A percentile compares a stretch with the other conserved stretches of the same genome.
phyloP scores from a whole-genome alignment of 2,113 vertebrate genomes.

The Phalacrocorax aristotelis region DNA sequence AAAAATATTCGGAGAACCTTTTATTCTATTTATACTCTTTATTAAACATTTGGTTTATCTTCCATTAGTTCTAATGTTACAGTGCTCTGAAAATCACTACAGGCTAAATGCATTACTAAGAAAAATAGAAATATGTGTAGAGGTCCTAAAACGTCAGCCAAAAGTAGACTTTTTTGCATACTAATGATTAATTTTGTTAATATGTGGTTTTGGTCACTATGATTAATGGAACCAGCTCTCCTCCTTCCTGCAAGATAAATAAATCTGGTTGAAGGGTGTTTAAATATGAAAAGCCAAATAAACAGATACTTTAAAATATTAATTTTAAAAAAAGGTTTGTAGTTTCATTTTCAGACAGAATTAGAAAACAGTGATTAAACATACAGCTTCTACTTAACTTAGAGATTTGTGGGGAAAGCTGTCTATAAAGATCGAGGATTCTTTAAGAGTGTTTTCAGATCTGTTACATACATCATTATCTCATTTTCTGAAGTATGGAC shows the following conservation, averaged over 20 bases:
- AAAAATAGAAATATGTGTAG: not conserved
- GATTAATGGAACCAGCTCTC: conserved; percentile 28
- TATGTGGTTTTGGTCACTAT: not conserved
- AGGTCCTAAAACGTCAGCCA: conserved; percentile 25
- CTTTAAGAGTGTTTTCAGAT: not conserved
- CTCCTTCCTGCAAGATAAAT: conserved; percentile 48
- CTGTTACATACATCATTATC: not conserved
- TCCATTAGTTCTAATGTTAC: not conserved
- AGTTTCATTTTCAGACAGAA: conserved; percentile 17
- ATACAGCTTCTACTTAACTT: not conserved
- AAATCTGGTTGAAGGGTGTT: conserved; percentile 37
- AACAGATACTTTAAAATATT: conserved; percentile 25
- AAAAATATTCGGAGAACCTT: not conserved
- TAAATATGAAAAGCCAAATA: conserved; percentile 46
- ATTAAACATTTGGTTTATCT: conserved; percentile 13
- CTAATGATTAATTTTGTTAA: conserved; percentile 50
- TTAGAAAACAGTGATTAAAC: not conserved
- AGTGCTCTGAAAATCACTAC: not conserved
- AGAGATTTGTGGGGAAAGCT: not conserved
- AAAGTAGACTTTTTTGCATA: conserved; percentile 6
- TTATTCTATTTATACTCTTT: not conserved
- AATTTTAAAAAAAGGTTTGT: not conserved
- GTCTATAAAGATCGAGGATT: not conserved
- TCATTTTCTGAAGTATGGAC: not conserved
- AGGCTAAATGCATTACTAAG: not conserved